phyloP scores from a whole-genome alignment of 2,888 invertebrate species.

The Ornithoptera priamus region DNA sequence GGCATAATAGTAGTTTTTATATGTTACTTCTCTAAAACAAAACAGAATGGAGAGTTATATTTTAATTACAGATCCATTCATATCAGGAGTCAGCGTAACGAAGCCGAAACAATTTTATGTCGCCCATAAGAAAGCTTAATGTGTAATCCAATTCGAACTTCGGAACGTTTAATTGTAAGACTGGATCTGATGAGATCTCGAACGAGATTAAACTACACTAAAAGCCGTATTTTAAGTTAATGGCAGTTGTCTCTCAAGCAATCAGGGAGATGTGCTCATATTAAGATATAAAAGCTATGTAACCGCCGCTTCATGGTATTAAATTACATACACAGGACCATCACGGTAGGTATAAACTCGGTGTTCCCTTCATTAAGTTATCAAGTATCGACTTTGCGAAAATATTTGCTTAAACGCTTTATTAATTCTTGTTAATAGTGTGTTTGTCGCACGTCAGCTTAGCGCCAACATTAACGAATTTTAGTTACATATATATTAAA shows the following conservation, averaged over 20 bases:
- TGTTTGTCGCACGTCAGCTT: not conserved
- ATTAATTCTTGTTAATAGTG: not conserved
- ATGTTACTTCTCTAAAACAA: conserved; percentile 3
- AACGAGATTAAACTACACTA: conserved; percentile 49
- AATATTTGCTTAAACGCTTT: conserved; percentile 31
- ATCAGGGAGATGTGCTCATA: conserved; percentile 43
- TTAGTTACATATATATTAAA: too few relatives aligned
- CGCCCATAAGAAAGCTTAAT: conserved; percentile 57
- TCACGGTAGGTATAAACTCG: conserved; percentile 39
- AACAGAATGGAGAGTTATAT: conserved; percentile 8
- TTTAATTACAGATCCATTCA: conserved; percentile 45
- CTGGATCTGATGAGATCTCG: conserved; percentile 46
- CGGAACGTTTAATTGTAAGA: conserved; percentile 52
- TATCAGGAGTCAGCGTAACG: conserved; percentile 47
- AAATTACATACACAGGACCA: conserved; percentile 41
- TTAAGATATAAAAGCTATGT: conserved; percentile 46
- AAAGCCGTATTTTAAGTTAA: conserved; percentile 58
- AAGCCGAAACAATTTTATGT: conserved; percentile 57
- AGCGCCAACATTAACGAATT: not conserved
- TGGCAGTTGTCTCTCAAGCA: conserved; percentile 46
- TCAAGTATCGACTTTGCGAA: conserved; percentile 36
- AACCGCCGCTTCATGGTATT: conserved; percentile 36
- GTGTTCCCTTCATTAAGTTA: conserved; percentile 37
- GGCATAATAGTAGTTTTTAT: not conserved
- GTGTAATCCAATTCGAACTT: conserved; percentile 58